Evolutionary conservation across 2,797 vertebrate species (phyloP), one percentile per base, ranked within the genome.

Genomic region (Phrynocephalus guinanensis): DNA sequence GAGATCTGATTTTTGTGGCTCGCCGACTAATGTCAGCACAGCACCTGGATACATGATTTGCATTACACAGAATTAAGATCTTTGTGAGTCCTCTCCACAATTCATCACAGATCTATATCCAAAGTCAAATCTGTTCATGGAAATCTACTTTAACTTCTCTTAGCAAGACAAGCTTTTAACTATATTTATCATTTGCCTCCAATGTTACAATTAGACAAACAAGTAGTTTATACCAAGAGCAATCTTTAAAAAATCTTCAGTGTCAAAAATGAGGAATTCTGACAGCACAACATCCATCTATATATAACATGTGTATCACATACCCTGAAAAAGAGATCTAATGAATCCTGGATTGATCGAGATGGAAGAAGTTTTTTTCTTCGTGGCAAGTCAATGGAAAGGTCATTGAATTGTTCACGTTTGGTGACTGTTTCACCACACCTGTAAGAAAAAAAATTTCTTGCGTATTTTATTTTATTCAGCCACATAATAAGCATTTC

Each of bases 261-360:
- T 28, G 24, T 75, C 5, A 52, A 48, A 77, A 38, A 38, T 11
- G 3, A 6, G 9, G 67, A 68, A 44, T 22, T 33, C 15, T 26
- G 10, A 13, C 5, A 73, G 20, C 66, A 50, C 68, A 66, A 82
- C 28, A 82, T 24, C 79, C 16, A 33, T 28, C 22, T 60, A 72
- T 71, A 72, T 71, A 44, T 8, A 28, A 1, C 33, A 82, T 28
- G 79, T 85, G 20, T 84, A 84, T 68, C 76, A 93, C 87, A 67
- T 91, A 99, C 99, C 96, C 98, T 98, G 90, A 99, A 99, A 94
- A 99, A 99, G 91, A 99, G 98, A 93, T 99, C 99, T 85, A 99
- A 96, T 28, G 99, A 99, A 95, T 99, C 99, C 93, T 99, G 99
- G 91, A 99, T 98, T 0, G 99, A 99, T 75, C 98, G 97, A 38